Percentiles rank a stretch among this genome's conserved stretches.
These are phyloP conservation scores for Prenolepis imparis DNA, from an alignment of 2,888 invertebrate species.

Conservation along the genomic window DNA sequence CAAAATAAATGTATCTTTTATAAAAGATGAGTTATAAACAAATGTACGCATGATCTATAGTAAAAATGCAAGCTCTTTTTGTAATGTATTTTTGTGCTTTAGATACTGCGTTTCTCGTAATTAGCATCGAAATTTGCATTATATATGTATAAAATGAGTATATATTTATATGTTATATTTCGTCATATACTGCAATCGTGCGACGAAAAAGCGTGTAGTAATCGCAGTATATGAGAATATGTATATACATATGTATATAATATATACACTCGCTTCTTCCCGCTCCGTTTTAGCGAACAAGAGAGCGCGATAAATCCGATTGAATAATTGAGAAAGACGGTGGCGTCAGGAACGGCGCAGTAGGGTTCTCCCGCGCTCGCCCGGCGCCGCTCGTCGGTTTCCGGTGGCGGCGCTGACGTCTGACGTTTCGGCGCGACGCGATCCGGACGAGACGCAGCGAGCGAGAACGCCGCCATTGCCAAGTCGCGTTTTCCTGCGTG, in stretches of 20 bases:
- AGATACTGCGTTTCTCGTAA: neutral
- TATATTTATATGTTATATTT: neutral
- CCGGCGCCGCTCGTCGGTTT: neutral
- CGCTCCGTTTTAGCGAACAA: neutral
- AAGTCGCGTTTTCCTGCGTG: conserved; percentile 62
- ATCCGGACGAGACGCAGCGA: conserved; percentile 64
- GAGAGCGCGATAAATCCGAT: neutral
- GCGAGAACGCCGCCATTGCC: conserved; percentile 71
- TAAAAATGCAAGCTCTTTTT: neutral
- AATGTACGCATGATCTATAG: neutral
- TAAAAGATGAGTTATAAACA: neutral
- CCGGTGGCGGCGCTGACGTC: neutral
- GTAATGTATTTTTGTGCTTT: neutral
- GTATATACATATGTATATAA: too few species aligned
- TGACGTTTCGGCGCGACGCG: neutral
- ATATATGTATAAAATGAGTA: too few species aligned
- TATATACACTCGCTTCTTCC: neutral
- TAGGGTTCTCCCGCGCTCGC: conserved; percentile 47
- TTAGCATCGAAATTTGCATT: too few species aligned
- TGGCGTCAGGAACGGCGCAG: neutral
- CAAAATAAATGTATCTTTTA: neutral
- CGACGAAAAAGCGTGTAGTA: neutral
- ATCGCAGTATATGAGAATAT: too few species aligned
- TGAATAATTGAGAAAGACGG: neutral
- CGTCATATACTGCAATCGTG: neutral